Percentiles rank a stretch among this genome's conserved stretches.
These are phyloP conservation scores for Tortrix viridana DNA, from an alignment of 2,888 invertebrate species.

Conservation along the genomic window DNA sequence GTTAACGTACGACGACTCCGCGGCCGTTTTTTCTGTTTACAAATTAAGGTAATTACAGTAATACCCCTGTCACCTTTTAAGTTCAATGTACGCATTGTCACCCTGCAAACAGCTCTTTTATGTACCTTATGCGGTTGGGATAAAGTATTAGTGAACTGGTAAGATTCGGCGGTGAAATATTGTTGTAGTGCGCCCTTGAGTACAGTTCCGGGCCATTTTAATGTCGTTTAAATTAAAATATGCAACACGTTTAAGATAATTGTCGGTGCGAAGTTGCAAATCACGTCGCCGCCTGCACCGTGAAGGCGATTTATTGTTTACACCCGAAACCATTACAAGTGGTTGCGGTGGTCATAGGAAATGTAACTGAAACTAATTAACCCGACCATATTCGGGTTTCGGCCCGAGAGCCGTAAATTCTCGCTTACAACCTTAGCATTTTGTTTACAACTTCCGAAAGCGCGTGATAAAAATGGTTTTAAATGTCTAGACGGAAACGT, in stretches of 20 bases:
- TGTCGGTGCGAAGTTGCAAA: conserved; percentile 58
- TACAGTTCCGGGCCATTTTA: conserved; percentile 73
- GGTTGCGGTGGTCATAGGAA: conserved; percentile 49
- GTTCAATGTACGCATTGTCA: conserved; percentile 75
- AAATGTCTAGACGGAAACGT: conserved; percentile 54
- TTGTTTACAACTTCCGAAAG: conserved; percentile 36
- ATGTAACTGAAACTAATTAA: conserved; percentile 41
- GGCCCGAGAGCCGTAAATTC: conserved; percentile 30
- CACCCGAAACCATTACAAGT: conserved; percentile 42
- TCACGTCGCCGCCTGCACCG: conserved; percentile 49
- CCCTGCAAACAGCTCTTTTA: conserved; percentile 45
- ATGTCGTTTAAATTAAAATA: conserved; percentile 74
- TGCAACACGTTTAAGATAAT: conserved; percentile 61
- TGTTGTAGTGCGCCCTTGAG: conserved; percentile 68
- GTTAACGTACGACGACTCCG: conserved; percentile 61
- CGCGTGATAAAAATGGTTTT: conserved; percentile 47
- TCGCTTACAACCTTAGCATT: conserved; percentile 35
- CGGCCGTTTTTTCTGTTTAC: conserved; percentile 77
- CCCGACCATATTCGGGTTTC: conserved; percentile 41
- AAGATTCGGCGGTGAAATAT: conserved; percentile 64
- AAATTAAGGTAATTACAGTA: conserved; percentile 80
- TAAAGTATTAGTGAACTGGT: conserved; percentile 61
- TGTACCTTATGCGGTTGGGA: conserved; percentile 55
- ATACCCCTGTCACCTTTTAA: conserved; percentile 80
- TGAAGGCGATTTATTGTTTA: conserved; percentile 42